Percentiles rank a stretch among this genome's conserved stretches.
Evolutionary conservation across 2,888 invertebrate species (phyloP).

Genomic region (Orchesellides sinensis): DNA sequence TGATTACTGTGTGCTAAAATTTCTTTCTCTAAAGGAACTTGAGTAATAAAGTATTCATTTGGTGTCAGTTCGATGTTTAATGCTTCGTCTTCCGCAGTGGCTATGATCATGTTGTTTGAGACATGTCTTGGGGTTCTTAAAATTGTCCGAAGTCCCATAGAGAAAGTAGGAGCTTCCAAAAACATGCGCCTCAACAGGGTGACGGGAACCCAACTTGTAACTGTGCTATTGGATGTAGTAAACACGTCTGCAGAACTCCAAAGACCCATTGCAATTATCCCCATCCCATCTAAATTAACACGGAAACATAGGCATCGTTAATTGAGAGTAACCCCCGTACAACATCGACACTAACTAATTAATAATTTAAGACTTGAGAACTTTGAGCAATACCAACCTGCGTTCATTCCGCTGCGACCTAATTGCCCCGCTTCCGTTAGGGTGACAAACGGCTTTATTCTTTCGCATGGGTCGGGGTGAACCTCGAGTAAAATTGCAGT

Average conservation of each 20-base stretch:
- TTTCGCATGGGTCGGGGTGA: conserved; percentile 67
- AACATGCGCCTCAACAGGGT: conserved; percentile 66
- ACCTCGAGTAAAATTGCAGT: conserved; percentile 67
- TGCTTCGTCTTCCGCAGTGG: conserved; percentile 67
- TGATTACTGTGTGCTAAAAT: conserved; percentile 67
- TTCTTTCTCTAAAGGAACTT: conserved; percentile 60
- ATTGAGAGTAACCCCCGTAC: no score
- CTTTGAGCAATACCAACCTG: conserved; percentile 38
- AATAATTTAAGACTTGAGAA: no score
- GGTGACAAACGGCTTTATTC: conserved; percentile 64
- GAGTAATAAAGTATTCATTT: conserved; percentile 46
- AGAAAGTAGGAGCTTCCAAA: conserved; percentile 64
- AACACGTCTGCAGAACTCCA: conserved; percentile 57
- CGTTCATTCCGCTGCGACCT: conserved; percentile 62
- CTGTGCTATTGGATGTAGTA: no score
- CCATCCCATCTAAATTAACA: conserved; percentile 57
- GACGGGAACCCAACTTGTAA: conserved; percentile 64
- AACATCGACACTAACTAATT: no score
- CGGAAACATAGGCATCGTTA: no score
- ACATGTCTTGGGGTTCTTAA: conserved; percentile 60
- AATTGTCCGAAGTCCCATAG: conserved; percentile 60
- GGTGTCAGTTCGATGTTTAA: conserved; percentile 64
- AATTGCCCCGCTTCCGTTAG: conserved; percentile 68
- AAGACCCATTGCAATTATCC: conserved; percentile 61
- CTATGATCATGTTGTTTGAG: conserved; percentile 58